Evolutionary conservation across 1,140 invertebrate species (phyloP).

Genomic region (Tyrophagus putrescentiae): DNA sequence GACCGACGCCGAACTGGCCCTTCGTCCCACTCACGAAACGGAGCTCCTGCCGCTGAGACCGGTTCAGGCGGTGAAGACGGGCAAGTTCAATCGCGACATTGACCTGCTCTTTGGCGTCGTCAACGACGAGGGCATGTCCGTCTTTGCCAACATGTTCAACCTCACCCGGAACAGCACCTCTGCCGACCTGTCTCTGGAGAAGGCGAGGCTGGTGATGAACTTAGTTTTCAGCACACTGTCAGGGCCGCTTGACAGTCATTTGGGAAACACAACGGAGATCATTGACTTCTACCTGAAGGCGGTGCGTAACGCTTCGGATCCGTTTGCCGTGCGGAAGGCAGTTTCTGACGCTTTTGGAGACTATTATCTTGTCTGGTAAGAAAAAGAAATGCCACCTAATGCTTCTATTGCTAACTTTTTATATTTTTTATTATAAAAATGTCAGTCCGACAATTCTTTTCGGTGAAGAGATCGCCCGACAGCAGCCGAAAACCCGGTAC

Average conservation of each 20-base stretch:
- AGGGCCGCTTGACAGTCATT: neutral
- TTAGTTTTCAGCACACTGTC: neutral
- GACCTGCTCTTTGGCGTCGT: neutral
- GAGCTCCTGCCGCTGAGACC: neutral
- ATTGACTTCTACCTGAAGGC: neutral
- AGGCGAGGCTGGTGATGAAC: neutral
- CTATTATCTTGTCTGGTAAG: no score
- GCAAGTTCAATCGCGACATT: constrained; percentile 1
- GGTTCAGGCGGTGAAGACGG: neutral
- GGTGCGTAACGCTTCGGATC: neutral
- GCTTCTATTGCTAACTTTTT: neutral
- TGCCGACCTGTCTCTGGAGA: no score
- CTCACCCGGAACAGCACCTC: neutral
- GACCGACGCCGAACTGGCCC: neutral
- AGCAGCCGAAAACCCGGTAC: neutral
- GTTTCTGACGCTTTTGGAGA: no score
- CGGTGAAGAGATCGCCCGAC: neutral
- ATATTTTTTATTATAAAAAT: neutral
- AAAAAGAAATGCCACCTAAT: no score
- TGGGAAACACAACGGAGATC: no score
- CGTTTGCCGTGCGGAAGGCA: no score
- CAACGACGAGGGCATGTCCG: neutral
- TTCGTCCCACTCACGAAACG: neutral
- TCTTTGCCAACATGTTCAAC: neutral
- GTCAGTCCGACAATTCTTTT: constrained; percentile 9